phyloP scores from a whole-genome alignment of 2,113 vertebrate genomes.

The Thamnaconus septentrionalis region DNA sequence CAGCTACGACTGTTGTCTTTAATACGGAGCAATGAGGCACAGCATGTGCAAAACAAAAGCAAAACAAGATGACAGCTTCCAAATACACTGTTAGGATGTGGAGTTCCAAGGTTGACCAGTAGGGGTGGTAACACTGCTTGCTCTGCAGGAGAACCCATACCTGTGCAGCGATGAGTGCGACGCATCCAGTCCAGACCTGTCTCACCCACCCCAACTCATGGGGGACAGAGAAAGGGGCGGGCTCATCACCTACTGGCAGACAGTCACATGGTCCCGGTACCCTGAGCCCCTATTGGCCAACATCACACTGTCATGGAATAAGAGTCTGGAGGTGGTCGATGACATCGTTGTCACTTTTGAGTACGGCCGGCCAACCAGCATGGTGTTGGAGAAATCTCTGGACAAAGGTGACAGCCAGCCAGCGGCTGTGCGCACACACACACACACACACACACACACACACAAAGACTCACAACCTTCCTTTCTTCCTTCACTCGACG shows the following conservation, averaged over 20 bases:
- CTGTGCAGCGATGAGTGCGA: constrained; percentile 98
- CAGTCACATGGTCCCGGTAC: constrained; percentile 92
- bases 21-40: no score
- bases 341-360: constrained; percentile 95
- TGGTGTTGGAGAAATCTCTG: constrained; percentile 96
- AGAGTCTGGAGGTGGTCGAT: constrained; percentile 94
- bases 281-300: constrained; percentile 93
- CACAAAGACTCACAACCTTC: no score
- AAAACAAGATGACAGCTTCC: no score
- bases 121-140: not conserved
- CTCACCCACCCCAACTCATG: constrained; percentile 96
- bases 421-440: no score
- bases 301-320: constrained; percentile 96
- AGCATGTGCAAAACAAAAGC: no score
- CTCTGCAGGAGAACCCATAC: constrained; percentile 90
- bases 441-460: no score
- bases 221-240: constrained; percentile 91
- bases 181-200: constrained; percentile 89
- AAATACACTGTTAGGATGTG: not conserved
- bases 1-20: no score
- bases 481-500: no score
- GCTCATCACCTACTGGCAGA: constrained; percentile 97
- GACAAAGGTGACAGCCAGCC: constrained; percentile 91
- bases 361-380: constrained; percentile 91
- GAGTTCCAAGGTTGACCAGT: not conserved